Conservation (phyloP, 2,113 vertebrate genomes). For the Rhagologus leucostigma region DNA sequence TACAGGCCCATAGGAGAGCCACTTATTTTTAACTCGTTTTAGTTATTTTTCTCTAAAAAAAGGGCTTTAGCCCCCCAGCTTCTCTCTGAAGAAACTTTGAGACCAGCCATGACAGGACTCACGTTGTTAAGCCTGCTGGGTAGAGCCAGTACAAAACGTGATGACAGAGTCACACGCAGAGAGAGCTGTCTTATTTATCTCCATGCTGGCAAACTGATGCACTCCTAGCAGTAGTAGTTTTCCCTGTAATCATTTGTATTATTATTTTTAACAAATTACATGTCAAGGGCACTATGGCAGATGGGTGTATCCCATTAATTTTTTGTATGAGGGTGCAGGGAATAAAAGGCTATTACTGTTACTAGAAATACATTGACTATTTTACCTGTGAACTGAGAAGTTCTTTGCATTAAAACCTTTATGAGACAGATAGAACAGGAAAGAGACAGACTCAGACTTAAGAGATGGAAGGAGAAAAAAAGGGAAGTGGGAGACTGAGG, state of each 20-base stretch:
- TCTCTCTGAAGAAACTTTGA: constrained; percentile 46
- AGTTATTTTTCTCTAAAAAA: constrained; percentile 16
- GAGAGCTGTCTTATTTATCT: constrained; percentile 62
- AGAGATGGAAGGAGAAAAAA: background rate
- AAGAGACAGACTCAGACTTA: background rate
- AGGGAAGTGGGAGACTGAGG: background rate
- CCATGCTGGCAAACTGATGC: constrained; percentile 40
- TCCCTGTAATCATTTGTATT: constrained; percentile 59
- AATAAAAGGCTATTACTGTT: constrained; percentile 27
- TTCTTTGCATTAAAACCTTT: constrained; percentile 21
- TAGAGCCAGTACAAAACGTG: background rate
- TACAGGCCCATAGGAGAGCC: background rate
- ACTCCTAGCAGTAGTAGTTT: constrained; percentile 25
- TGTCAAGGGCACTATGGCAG: constrained; percentile 45
- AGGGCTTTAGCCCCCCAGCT: background rate
- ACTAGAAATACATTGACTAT: background rate
- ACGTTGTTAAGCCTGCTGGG: constrained; percentile 23
- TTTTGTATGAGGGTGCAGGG: constrained; percentile 4
- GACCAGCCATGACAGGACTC: constrained; percentile 13
- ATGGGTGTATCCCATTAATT: constrained; percentile 43
- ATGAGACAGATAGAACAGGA: background rate
- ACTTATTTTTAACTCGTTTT: constrained; percentile 51
- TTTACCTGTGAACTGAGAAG: constrained; percentile 23
- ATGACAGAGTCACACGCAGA: constrained; percentile 37
- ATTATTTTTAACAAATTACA: constrained; percentile 65